Base-by-base conservation (phyloP, 2,797 vertebrate species). In the Micropoecilia bifurca region DNA sequence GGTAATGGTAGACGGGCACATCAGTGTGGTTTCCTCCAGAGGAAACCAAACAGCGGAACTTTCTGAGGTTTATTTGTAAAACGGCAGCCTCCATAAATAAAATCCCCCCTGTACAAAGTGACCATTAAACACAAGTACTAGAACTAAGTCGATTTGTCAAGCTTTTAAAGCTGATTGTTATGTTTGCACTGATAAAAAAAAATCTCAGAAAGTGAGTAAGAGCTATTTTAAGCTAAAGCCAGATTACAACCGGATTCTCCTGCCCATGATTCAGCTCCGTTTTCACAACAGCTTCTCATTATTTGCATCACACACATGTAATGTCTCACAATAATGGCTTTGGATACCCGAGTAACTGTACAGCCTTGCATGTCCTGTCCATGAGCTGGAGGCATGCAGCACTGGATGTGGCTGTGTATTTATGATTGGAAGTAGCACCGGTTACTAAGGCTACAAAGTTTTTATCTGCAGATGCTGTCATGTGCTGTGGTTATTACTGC, bases 401-500 rank as follows among this genome's bases (percentile, higher is more conserved):
- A 77, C 73, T 77, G 66, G 48, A 77, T 48, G 18, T 50, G 55
- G 50, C 16, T 69, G 43, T 66, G 53, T 59, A 61, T 83, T 73
- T 78, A 71, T 77, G 72, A 28, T 72, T 69, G 48, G n/a, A 73
- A 41, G 47, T 72, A 43, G 20, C 9, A 12, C 73, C 25, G 66
- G 75, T 79, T 59, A 75, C 80, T 20, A 66, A 74, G 76, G 73
- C 74, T 83, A 33, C 78, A 80, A 71, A 74, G 63, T 48, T 69
- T 85, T 77, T 85, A 73, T 75, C 71, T 59, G 59, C 33, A 57
- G 50, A 73, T 73, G 39, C 39, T 75, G 73, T 87, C 82, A 73
- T 74, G 72, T 80, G 84, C 68, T 82, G 57, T 16, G 36, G 55
- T 75, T 75, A 53, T 53, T 75, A 53, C 30, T 80, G 80, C 71